These are phyloP conservation scores for Prietella phreatophila DNA, from an alignment of 2,113 vertebrate genomes.

Conservation along the genomic window DNA sequence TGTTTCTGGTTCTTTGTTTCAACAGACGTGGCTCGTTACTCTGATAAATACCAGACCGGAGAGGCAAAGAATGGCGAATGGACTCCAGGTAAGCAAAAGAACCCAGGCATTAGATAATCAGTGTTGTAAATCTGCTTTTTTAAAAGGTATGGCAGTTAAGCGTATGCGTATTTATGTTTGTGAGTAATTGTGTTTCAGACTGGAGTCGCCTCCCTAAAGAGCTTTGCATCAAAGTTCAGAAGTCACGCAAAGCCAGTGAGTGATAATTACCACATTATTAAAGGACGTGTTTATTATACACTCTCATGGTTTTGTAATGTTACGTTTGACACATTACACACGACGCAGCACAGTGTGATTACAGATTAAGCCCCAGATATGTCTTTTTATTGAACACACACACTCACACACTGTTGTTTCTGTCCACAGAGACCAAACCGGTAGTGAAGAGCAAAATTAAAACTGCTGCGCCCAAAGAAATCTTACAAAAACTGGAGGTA, in stretches of 20 bases:
- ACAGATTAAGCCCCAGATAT: background rate
- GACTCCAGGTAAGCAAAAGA: constrained; percentile 72
- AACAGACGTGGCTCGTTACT: constrained; percentile 80
- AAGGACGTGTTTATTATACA: background rate
- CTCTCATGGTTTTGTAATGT: background rate
- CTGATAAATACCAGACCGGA: constrained; percentile 80
- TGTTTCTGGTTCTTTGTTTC: constrained; percentile 5
- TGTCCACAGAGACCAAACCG: constrained; percentile 52
- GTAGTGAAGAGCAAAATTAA: constrained; percentile 57
- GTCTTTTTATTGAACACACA: background rate
- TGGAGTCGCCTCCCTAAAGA: constrained; percentile 78
- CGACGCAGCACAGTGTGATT: background rate
- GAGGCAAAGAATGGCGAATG: constrained; percentile 75
- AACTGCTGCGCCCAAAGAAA: constrained; percentile 64
- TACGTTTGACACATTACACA: background rate
- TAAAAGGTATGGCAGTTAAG: too few species aligned
- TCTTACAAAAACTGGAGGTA: constrained; percentile 81
- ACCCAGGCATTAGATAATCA: background rate
- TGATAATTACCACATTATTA: constrained; percentile 28
- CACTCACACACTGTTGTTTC: background rate
- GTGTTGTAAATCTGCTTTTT: background rate
- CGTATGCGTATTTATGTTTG: background rate
- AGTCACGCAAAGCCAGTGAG: constrained; percentile 73
- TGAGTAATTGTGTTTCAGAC: constrained; percentile 62
- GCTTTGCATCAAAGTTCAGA: constrained; percentile 74